Evolutionary conservation across 64 coral and sea anemone genomes (phyloP).

Genomic region (Actinia equina): DNA sequence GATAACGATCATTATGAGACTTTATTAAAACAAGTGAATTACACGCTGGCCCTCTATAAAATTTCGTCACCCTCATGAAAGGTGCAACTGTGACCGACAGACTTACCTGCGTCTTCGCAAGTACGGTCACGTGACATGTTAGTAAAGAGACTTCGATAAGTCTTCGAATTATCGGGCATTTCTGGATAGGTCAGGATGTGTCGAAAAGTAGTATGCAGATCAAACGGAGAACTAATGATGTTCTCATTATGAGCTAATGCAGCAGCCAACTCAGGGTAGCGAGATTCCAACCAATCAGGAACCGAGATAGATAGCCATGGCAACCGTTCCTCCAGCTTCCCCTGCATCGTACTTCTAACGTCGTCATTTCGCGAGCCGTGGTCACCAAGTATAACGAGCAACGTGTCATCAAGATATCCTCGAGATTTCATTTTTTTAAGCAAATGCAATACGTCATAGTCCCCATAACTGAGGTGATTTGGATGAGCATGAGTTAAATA

Average conservation of each 20-base stretch:
- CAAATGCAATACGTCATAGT: constrained; percentile 26
- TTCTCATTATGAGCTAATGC: constrained; percentile 32
- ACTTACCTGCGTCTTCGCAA: constrained; percentile 23
- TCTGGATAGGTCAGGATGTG: constrained; percentile 41
- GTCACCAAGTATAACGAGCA: constrained; percentile 42
- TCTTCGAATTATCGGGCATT: not conserved
- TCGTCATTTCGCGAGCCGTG: constrained; percentile 31
- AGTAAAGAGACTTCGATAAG: constrained; percentile 38
- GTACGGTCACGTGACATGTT: constrained; percentile 25
- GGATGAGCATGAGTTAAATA: constrained; percentile 16
- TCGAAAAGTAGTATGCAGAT: constrained; percentile 42
- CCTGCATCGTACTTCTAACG: constrained; percentile 47
- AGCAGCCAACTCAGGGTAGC: constrained; percentile 12
- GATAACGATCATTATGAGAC: no score
- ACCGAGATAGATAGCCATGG: constrained; percentile 40
- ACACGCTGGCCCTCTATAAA: no score
- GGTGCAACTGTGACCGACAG: not conserved
- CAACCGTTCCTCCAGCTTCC: constrained; percentile 58
- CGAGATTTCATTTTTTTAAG: not conserved
- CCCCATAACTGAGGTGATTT: constrained; percentile 32
- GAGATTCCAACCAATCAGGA: constrained; percentile 37
- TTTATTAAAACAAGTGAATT: no score
- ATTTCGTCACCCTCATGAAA: no score
- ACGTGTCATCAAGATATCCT: not conserved
- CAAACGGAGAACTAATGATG: constrained; percentile 39